A percentile compares a stretch with the other conserved stretches of the same genome.
phyloP scores from a whole-genome alignment of 2,888 invertebrate genomes.

The Oxyteleia sp. region DNA sequence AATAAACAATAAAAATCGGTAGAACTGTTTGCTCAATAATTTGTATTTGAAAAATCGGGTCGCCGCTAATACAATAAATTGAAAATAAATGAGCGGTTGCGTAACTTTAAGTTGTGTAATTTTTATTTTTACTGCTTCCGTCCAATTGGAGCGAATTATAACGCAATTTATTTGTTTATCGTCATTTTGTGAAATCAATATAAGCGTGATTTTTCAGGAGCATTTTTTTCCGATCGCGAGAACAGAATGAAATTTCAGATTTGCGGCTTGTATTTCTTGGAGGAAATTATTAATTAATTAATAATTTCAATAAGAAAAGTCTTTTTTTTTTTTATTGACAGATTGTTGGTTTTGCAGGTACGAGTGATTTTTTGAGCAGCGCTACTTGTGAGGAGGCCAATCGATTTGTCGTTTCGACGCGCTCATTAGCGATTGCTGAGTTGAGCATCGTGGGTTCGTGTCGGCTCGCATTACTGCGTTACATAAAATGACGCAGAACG shows the following conservation, averaged over 20 bases:
- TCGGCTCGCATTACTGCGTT: constrained; percentile 30
- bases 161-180: not conserved
- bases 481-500: constrained; percentile 52
- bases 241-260: not conserved
- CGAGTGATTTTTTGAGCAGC: not conserved
- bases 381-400: not conserved
- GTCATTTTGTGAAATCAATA: not conserved
- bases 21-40: too few species aligned
- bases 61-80: not conserved
- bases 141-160: constrained; percentile 2
- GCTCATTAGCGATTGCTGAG: constrained; percentile 17
- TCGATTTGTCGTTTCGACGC: constrained; percentile 9
- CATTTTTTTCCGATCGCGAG: not conserved
- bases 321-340: not conserved
- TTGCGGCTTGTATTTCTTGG: not conserved
- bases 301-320: too few species aligned
- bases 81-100: not conserved
- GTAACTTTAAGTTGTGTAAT: constrained; percentile 24
- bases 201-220: not conserved
- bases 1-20: not conserved
- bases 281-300: not conserved
- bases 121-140: constrained; percentile 11
- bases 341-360: not conserved
- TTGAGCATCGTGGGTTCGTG: constrained; percentile 34
- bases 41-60: not conserved